These are phyloP conservation scores for Erythrocercus mccallii DNA, from an alignment of 2,113 vertebrate genomes.

Conservation along the genomic window DNA sequence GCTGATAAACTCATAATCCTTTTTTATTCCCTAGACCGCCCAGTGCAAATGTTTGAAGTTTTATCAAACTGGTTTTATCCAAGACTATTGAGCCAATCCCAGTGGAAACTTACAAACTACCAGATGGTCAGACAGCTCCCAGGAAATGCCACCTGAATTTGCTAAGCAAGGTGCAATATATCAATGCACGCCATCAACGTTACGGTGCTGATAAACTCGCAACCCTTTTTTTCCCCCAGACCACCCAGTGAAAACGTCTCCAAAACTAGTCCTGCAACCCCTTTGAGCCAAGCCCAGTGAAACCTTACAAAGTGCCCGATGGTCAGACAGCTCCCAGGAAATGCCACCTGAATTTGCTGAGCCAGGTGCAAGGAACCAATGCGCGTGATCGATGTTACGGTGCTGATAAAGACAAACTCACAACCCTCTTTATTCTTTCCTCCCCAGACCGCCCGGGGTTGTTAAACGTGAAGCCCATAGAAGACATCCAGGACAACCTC, in stretches of 20 bases:
- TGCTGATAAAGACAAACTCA: neutral
- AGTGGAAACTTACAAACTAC: neutral
- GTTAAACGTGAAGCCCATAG: conserved; percentile 95
- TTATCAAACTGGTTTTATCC: neutral
- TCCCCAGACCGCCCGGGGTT: conserved; percentile 90
- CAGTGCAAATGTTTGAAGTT: neutral
- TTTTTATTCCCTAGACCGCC: no score
- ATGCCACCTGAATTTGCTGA: neutral
- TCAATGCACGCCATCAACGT: rapidly evolving
- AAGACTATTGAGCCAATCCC: neutral
- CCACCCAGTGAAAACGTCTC: neutral
- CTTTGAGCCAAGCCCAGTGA: neutral
- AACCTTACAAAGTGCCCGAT: neutral
- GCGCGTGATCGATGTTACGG: rapidly evolving
- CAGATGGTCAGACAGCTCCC: neutral
- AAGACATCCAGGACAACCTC: conserved; percentile 94
- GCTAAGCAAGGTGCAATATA: neutral
- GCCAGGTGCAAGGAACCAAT: neutral
- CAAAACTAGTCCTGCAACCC: neutral
- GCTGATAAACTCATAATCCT: neutral
- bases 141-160: no score
- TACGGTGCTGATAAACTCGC: neutral
- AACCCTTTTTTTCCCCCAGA: neutral
- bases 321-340: neutral
- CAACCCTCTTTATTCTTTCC: rapidly evolving